A percentile compares a stretch with the other conserved stretches of the same genome.
phyloP scores from a whole-genome alignment of 1,140 invertebrate species.

The Wasmannia auropunctata region DNA sequence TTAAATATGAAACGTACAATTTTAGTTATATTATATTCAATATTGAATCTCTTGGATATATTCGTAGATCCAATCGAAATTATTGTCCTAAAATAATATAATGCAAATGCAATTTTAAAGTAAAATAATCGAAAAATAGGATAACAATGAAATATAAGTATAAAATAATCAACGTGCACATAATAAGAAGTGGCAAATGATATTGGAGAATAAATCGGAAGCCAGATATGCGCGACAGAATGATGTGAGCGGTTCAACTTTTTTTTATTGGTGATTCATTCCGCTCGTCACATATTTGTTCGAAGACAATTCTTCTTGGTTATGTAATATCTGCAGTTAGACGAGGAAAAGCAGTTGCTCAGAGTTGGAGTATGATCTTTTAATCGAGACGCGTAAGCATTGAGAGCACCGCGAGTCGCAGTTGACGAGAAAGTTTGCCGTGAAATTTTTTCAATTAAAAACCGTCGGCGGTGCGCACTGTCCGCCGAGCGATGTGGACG shows the following conservation, averaged over 20 bases:
- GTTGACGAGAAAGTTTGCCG: slow-evolving; percentile 75
- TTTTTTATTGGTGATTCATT: neutral
- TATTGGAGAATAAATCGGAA: neutral
- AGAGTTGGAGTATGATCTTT: slow-evolving; percentile 39
- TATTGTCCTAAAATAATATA: neutral
- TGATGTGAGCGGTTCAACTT: neutral
- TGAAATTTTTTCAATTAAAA: slow-evolving; percentile 84
- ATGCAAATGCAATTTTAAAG: neutral
- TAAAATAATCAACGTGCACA: neutral
- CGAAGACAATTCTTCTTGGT: neutral
- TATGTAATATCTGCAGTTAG: neutral
- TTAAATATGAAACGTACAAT: too few species aligned
- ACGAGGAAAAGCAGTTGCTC: neutral
- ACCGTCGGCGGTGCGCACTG: slow-evolving; percentile 67
- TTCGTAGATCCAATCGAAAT: neutral
- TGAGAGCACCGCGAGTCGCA: slow-evolving; percentile 32
- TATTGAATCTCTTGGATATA: neutral
- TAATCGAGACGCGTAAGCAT: slow-evolving; percentile 41
- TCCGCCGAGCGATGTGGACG: slow-evolving; percentile 44
- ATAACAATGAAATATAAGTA: neutral
- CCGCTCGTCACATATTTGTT: neutral
- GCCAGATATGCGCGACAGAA: neutral
- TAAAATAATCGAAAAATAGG: neutral
- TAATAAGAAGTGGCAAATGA: neutral
- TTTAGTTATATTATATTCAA: neutral